phyloP scores from a whole-genome alignment of 2,888 invertebrate species.

The Coelogynopora nodosa region DNA sequence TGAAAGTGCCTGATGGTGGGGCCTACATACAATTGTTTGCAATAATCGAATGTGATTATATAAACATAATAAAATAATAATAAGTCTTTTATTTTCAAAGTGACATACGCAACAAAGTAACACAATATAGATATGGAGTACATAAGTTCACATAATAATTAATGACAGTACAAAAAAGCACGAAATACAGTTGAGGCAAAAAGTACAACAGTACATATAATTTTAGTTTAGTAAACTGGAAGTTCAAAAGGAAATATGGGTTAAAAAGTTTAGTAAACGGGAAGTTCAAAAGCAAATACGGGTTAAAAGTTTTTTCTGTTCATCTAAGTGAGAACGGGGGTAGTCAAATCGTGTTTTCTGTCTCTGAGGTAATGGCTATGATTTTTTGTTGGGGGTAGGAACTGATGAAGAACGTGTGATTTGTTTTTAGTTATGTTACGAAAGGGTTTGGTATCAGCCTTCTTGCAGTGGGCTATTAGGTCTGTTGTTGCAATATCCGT shows the following conservation, averaged over 20 bases:
- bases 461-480: background rate
- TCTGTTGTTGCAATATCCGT: background rate
- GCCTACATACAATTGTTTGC: no score
- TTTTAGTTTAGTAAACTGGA: background rate
- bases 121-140: no score
- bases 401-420: background rate
- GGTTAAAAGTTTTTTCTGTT: background rate
- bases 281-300: background rate
- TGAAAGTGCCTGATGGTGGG: no score
- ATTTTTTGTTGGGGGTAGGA: constrained; percentile 7
- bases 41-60: no score
- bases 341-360: background rate
- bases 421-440: background rate
- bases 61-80: no score
- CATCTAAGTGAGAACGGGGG: background rate
- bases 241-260: background rate
- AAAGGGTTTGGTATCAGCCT: background rate
- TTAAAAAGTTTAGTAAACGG: background rate
- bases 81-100: no score
- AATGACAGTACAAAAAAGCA: no score
- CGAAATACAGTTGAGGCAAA: no score
- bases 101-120: no score
- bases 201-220: background rate
- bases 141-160: no score
- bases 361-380: background rate